Conservation (phyloP, 2,888 invertebrate genomes). For the Lymantria monacha region DNA sequence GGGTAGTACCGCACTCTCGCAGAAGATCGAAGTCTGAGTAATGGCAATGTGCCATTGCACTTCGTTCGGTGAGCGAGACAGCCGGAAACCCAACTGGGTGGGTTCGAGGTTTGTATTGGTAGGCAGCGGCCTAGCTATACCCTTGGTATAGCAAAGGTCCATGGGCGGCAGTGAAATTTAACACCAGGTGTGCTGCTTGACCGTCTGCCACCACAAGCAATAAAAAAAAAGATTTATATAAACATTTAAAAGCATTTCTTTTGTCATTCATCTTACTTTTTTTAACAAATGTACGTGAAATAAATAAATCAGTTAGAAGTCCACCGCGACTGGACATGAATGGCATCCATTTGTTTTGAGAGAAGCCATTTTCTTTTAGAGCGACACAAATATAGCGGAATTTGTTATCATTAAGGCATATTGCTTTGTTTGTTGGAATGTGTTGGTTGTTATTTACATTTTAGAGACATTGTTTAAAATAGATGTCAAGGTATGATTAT, state of each 20-base stretch:
- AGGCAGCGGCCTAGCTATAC: no score
- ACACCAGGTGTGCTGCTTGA: no score
- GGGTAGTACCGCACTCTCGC: no score
- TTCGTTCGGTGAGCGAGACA: no score
- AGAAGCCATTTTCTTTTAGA: slow-evolving; percentile 27
- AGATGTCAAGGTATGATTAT: not conserved
- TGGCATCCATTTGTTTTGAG: slow-evolving; percentile 24
- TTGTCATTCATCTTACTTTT: not conserved
- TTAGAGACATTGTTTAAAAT: not conserved
- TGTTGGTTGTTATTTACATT: not conserved
- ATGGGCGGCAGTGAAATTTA: no score
- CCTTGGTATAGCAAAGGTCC: no score
- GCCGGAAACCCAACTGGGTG: no score
- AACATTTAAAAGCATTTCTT: not conserved
- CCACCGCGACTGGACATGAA: slow-evolving; percentile 13
- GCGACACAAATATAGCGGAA: slow-evolving; percentile 23
- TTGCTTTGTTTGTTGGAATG: not conserved
- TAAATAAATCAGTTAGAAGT: slow-evolving; percentile 25
- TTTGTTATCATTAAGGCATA: slow-evolving; percentile 21
- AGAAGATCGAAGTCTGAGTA: no score
- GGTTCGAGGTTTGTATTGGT: no score
- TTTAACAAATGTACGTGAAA: not conserved
- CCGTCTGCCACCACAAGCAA: no score
- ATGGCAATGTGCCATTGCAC: no score
- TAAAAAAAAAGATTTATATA: not conserved